Evolutionary conservation across 2,797 vertebrate species (phyloP).

Genomic region (Danio aesculapii): DNA sequence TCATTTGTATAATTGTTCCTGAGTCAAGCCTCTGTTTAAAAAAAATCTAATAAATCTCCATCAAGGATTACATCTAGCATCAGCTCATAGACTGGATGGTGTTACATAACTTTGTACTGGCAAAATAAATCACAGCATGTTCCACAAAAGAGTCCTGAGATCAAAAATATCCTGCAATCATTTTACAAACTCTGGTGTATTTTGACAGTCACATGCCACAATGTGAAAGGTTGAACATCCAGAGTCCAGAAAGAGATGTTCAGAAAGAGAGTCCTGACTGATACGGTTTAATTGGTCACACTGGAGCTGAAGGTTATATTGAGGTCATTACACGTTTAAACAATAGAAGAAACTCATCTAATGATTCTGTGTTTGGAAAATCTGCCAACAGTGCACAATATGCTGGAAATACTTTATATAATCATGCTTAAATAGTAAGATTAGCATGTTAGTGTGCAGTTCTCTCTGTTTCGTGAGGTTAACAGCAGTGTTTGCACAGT

Average conservation of each 20-base stretch:
- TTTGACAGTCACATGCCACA: background rate
- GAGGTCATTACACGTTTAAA: background rate
- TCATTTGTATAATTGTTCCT: background rate
- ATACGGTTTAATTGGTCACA: background rate
- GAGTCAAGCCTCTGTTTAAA: background rate
- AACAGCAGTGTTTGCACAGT: background rate
- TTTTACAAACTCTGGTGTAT: background rate
- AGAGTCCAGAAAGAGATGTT: conserved; percentile 6
- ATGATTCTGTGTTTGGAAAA: background rate
- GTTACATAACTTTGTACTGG: background rate
- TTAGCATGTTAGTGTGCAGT: background rate
- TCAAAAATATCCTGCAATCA: background rate
- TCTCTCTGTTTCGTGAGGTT: background rate
- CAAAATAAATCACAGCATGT: background rate
- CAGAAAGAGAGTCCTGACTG: background rate
- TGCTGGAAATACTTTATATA: background rate
- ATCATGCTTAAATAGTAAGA: conserved; percentile 10
- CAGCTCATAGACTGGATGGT: background rate
- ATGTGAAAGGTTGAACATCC: background rate
- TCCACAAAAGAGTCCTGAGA: background rate
- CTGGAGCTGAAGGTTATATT: background rate
- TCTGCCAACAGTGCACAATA: conserved; percentile 1
- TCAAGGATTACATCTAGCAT: background rate
- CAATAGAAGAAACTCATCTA: background rate
- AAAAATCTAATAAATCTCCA: background rate